These are phyloP conservation scores for Nemotelus pantherinus DNA, from an alignment of 2,888 invertebrate genomes.

Conservation along the genomic window DNA sequence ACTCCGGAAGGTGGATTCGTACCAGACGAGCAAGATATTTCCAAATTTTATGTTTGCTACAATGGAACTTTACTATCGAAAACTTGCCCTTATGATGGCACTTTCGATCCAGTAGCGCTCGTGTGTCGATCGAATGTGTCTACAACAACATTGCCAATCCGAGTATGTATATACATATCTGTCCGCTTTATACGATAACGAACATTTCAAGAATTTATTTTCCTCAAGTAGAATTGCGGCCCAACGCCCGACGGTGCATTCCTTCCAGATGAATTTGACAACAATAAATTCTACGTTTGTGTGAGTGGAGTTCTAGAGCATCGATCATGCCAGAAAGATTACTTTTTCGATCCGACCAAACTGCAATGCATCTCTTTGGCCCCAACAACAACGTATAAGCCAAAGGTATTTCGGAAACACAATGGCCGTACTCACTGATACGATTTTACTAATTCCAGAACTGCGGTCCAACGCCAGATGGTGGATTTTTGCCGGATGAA, in stretches of 20 bases:
- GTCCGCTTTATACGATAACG: too few relatives aligned
- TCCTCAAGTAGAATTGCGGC: neutral
- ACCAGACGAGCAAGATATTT: conserved; percentile 15
- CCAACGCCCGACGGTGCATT: neutral
- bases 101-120: neutral
- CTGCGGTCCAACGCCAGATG: conserved; percentile 25
- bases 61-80: neutral
- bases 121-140: neutral
- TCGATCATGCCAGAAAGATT: conserved; percentile 19
- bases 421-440: neutral
- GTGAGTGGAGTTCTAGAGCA: neutral
- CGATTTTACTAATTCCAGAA: neutral
- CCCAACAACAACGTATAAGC: conserved; percentile 12
- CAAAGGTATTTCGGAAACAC: neutral
- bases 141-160: neutral
- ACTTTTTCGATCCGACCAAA: conserved; percentile 17
- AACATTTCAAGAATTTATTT: neutral
- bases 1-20: conserved; percentile 10
- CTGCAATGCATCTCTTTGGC: conserved; percentile 3
- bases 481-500: conserved; percentile 12
- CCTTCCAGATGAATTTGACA: neutral
- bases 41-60: conserved; percentile 23
- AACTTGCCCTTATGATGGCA: neutral
- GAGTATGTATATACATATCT: too few relatives aligned
- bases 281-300: conserved; percentile 27